Conservation (phyloP, 2,888 invertebrate genomes). For the Orchesellides sinensis region DNA sequence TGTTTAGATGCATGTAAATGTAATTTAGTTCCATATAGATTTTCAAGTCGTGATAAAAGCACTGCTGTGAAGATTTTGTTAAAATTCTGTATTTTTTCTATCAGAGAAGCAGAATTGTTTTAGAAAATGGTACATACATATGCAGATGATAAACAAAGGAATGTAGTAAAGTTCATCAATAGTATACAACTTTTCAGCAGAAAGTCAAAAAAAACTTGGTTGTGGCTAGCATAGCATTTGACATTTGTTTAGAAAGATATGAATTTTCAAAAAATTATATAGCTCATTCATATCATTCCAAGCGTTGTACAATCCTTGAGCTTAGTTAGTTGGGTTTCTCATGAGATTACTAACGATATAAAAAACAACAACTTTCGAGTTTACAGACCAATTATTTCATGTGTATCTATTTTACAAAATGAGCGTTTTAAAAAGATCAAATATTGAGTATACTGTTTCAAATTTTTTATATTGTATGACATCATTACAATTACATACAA, state of each 20-base stretch:
- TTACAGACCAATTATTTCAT: conserved; percentile 34
- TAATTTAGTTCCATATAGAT: neutral
- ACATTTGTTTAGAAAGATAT: neutral
- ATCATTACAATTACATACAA: no score
- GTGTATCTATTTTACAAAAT: neutral
- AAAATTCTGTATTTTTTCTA: no score
- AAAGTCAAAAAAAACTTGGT: neutral
- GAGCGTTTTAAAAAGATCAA: neutral
- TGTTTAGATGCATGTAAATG: neutral
- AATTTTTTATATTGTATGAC: no score
- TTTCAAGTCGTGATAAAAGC: neutral
- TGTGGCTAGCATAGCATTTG: neutral
- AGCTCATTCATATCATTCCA: conserved; percentile 24
- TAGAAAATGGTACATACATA: no score
- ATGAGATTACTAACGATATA: conserved; percentile 37
- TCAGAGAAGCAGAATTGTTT: no score
- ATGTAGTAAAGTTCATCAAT: no score
- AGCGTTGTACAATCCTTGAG: conserved; percentile 58
- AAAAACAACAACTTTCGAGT: conserved; percentile 28
- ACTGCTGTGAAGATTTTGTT: neutral
- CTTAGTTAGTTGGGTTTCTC: conserved; percentile 56
- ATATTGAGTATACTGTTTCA: no score
- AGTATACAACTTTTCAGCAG: neutral
- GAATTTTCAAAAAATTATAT: neutral
- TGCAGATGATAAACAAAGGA: no score